Base-by-base conservation (phyloP, 1,140 invertebrate species). In the Bombus soroeensis region DNA sequence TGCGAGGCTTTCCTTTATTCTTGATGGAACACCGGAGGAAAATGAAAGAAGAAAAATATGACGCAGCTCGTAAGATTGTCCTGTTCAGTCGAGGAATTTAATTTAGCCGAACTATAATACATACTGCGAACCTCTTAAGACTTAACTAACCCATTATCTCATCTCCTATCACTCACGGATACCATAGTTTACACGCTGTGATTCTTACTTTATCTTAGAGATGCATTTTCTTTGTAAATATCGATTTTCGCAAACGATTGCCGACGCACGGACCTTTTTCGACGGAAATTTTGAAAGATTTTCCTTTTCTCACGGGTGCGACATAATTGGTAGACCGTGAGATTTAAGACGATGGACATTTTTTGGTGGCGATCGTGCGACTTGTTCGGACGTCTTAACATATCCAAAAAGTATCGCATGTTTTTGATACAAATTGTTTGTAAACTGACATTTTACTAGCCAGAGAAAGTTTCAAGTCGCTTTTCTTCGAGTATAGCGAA, bases 11-110 rank as follows among this genome's bases (percentile, higher is more conserved):
- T 75, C 32, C 9, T 32, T 9, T 18, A 6, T 10, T 43, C 13
- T 32, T 9, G 2, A 59, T 28, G 37, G 9, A 76, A 59, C 8
- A 53, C 15, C 34, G 22, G 53, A 37, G 15, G 57, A 59, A 28
- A 37, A 8, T 1, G 73, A 28, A 75, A 34, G 47, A 10, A 59
- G 39, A 28, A 28, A 15, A n/a, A 18, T 70, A 28, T 22, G 15
- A 53, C 6, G n/a, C 15, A 53, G 81, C 81, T 77, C 73, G 81
- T 75, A 68, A 83, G 73, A 77, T 83, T 77, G 81, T 76, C 81
- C 71, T 64, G 70, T 47, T 28, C 25, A 28, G 41, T 53, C 4
- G 13, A 72, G 37, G 37, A 72, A n/a, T 39, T 34, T n/a, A n/a
- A 32, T 74, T 82, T 76, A 75, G 12, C 32, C 12, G 18, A 53